Evolutionary conservation across 2,113 vertebrate species (phyloP).

Genomic region (Scomber colias): DNA sequence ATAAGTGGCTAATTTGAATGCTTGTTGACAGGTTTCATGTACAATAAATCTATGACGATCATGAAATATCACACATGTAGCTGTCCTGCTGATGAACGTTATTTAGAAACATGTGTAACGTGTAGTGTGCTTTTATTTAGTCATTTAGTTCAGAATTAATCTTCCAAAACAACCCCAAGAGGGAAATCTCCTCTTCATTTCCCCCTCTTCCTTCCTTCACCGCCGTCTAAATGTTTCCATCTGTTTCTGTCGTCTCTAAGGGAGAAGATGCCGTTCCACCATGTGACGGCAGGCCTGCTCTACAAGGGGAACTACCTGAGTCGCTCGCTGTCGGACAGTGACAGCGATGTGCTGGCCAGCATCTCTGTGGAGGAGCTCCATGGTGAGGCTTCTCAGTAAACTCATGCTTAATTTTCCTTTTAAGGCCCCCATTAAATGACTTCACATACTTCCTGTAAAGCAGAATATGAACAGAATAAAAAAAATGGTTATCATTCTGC

Average conservation of each 20-base stretch:
- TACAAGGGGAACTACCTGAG: constrained; percentile 99
- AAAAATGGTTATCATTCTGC: no score
- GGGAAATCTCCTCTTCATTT: neutral
- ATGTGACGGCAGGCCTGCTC: constrained; percentile 97
- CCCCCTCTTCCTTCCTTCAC: neutral
- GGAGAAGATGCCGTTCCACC: constrained; percentile 99
- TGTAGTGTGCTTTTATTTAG: neutral
- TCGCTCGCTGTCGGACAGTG: constrained; percentile 94
- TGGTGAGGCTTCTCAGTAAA: constrained; percentile 84
- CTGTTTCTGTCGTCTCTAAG: constrained; percentile 70
- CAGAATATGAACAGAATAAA: no score
- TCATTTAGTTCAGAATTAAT: neutral
- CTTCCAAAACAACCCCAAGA: neutral
- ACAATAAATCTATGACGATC: neutral
- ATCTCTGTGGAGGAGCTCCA: constrained; percentile 97
- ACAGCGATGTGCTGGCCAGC: constrained; percentile 94
- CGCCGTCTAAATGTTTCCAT: constrained; percentile 16
- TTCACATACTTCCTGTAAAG: no score
- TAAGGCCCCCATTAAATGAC: neutral
- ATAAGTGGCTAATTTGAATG: neutral
- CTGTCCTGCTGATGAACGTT: neutral
- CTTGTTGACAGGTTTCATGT: neutral
- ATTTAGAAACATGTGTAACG: neutral
- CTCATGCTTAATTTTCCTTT: constrained; percentile 4
- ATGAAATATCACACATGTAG: neutral